Evolutionary conservation across 2,113 vertebrate genomes (phyloP).

Genomic region (Cryptotis parvus): DNA sequence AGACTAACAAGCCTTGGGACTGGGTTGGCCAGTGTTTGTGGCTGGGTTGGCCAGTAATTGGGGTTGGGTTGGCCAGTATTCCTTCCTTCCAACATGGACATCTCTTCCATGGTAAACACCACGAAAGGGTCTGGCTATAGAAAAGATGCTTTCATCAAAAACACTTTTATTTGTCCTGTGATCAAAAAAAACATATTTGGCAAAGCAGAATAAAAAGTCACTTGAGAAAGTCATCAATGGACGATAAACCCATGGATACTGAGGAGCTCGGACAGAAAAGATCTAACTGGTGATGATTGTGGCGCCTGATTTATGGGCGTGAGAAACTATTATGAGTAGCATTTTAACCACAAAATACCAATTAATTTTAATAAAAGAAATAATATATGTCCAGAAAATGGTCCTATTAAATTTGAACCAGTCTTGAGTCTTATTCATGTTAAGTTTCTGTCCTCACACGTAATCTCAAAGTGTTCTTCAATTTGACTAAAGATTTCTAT

Average conservation of each 20-base stretch:
- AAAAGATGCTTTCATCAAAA: not conserved
- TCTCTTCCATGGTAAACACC: not conserved
- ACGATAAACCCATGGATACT: not conserved
- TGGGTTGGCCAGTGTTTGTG: not conserved
- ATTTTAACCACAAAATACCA: too few species aligned
- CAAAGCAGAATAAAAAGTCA: not conserved
- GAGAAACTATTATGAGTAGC: too few species aligned
- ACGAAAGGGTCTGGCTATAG: not conserved
- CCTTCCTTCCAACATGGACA: not conserved
- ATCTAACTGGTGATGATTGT: too few species aligned
- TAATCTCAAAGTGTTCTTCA: conserved; percentile 10
- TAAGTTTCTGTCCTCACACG: not conserved
- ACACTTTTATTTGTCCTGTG: not conserved
- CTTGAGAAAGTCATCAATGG: not conserved
- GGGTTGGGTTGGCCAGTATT: not conserved
- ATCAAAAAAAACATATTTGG: conserved; percentile 1
- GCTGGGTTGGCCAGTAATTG: too few species aligned
- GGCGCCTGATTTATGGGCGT: too few species aligned
- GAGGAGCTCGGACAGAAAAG: too few species aligned
- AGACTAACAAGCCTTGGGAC: not conserved
- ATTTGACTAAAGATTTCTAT: not conserved
- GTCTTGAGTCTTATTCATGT: not conserved
- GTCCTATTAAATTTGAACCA: not conserved
- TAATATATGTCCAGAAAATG: not conserved
- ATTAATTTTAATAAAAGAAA: not conserved